Base-by-base conservation (phyloP, 2,113 vertebrate genomes). In the Nibea coibor region DNA sequence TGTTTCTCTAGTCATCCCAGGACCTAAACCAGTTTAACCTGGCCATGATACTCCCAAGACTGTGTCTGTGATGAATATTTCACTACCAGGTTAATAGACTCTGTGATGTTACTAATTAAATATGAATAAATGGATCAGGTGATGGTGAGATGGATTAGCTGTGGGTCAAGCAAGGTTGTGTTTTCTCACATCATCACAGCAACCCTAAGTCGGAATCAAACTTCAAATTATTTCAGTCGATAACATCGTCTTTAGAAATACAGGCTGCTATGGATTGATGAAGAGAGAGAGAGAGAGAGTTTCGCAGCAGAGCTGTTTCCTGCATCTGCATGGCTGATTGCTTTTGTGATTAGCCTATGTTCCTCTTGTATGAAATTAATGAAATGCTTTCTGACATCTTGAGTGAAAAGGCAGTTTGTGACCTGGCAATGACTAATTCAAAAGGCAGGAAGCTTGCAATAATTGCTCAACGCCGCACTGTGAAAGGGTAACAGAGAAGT, bases 41-140 rank as follows among this genome's bases (percentile, higher is more conserved):
- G 5, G 8, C 58, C 63, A 17, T 74, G 64, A 80, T 62, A 71
- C 81, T 84, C 74, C 62, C 73, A 54, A 35, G 39, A 61, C 22
- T 81, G 50, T 31, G 72, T 75, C 81, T 78, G 64, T 3, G 11
- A 79, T 87, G 72, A 92, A 89, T 88, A 84, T 88, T 84, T 88
- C 74, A 88, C 84, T 45, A 78, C 24, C 51, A 69, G 22, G 72
- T 82, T 90, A 90, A 91, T 85, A 83, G 75, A 84, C 43, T 89
- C 72, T 64, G 76, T 74, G 31, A 79, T 77, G 43, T 75, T 64
- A 54, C 84, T 76, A 87, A 93, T 89, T 80, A 86, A 86, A 90
- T 79, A 70, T 75, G 45, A 91, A 86, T 81, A 75, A 83, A 83
- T 76, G 68, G 64, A 78, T 91, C 61, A 48, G 58, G 20, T 59